Base-by-base conservation (phyloP, 2,888 invertebrate species). In the Cheilosia scutellata region DNA sequence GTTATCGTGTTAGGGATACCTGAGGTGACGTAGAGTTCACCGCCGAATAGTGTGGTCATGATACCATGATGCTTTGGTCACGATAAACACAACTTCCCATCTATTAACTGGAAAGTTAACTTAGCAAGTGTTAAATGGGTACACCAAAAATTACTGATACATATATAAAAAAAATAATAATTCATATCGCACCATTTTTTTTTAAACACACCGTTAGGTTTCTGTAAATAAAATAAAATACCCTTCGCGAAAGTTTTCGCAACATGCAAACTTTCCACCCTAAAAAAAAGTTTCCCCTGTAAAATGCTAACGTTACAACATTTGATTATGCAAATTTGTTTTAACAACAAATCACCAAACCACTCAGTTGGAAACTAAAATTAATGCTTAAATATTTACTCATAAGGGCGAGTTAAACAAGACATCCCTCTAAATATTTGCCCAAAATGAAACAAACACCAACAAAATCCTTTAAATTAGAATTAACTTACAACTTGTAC, bases 281-380 rank as follows among this genome's bases (percentile, higher is more conserved):
- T 20, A 31, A 31, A 20, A 31, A 20, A 68, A 55, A 42, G 13
- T 42, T 20, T 5, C 27, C 29, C n/a, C 13, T 29, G 4, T 31
- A 68, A n/a, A n/a, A 65, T 57, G 7, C 20, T 20, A 51, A 13
- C 27, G 27, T 1, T 11, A 11, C 44, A 53, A 20, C 42, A 63
- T 25, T 55, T 75, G 65, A 65, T 65, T 75, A 75, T 65, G 55
- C 29, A 65, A 75, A 75, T 75, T 66, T 65, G 37, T 47, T 57
- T 58, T 11, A 4, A 31, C 40, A 68, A 66, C 49, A 76, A 68
- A 76, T 66, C 57, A 58, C 58, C 16, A 6, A 37, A 7, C 16
- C 71, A 40, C 40, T n/a, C 51, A 72, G 60, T 29, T 53, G 55
- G 9, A 7, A 55, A 68, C 11, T 47, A 51, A 27, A 72, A 53